phyloP scores from a whole-genome alignment of 2,113 vertebrate species.

The Athene cunicularia region DNA sequence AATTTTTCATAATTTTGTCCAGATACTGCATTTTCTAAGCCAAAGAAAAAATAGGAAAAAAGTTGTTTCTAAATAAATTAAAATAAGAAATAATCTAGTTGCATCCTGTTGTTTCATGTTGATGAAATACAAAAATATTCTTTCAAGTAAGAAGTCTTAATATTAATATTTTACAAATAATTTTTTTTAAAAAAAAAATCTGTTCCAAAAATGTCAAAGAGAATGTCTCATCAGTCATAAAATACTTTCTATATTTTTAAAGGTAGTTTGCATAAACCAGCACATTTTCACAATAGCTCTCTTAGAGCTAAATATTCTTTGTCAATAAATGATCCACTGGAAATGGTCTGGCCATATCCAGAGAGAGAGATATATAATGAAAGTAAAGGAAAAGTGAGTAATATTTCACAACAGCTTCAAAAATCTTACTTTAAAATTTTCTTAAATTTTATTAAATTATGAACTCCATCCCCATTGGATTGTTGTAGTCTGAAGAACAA shows the following conservation, averaged over 20 bases:
- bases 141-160: neutral
- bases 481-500: neutral
- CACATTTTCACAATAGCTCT: neutral
- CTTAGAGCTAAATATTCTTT: neutral
- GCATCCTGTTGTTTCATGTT: neutral
- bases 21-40: neutral
- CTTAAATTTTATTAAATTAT: neutral
- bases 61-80: neutral
- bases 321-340: neutral
- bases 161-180: slow-evolving; percentile 7
- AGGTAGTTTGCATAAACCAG: neutral
- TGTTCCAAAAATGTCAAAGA: slow-evolving; percentile 1
- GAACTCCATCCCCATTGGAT: neutral
- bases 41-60: neutral
- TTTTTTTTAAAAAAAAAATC: too few relatives aligned
- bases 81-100: neutral
- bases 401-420: neutral
- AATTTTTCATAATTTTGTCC: neutral
- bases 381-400: neutral
- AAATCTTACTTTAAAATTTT: neutral
- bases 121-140: neutral
- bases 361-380: neutral
- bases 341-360: neutral
- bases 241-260: neutral
- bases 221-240: neutral